Percentiles rank a stretch among this genome's conserved stretches.
Conservation (phyloP, 2,888 invertebrate genomes). For the Lottia scabra region DNA sequence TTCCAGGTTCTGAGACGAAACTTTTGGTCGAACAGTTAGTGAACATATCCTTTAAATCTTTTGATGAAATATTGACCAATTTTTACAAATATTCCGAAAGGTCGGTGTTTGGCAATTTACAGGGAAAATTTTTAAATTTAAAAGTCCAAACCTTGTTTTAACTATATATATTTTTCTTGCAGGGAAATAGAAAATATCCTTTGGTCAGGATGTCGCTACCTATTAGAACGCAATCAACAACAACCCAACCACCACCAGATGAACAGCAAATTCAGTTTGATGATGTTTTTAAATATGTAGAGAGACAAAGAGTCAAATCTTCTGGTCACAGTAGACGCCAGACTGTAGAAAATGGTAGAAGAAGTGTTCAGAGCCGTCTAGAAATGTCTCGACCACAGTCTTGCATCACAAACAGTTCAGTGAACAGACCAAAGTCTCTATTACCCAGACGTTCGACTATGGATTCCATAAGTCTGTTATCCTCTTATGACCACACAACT, state of each 20-base stretch:
- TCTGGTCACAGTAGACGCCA: constrained; percentile 19
- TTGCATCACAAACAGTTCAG: not conserved
- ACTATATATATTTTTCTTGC: not conserved
- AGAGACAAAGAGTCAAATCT: constrained; percentile 18
- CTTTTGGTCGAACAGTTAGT: too few relatives aligned
- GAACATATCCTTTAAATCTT: too few relatives aligned
- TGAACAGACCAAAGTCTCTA: not conserved
- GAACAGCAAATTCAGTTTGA: constrained; percentile 12
- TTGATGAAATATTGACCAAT: too few relatives aligned
- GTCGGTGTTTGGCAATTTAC: too few relatives aligned
- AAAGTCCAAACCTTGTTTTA: too few relatives aligned
- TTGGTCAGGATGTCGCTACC: not conserved
- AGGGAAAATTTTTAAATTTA: too few relatives aligned
- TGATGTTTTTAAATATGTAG: constrained; percentile 25
- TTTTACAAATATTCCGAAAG: too few relatives aligned
- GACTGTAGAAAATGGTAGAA: constrained; percentile 18
- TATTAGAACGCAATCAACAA: not conserved
- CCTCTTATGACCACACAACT: not conserved
- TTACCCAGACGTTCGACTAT: not conserved
- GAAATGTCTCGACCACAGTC: not conserved
- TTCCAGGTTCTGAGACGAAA: too few relatives aligned
- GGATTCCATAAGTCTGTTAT: not conserved
- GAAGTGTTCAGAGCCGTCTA: not conserved
- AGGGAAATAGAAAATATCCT: not conserved
- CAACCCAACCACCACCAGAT: not conserved